phyloP scores from a whole-genome alignment of 2,797 vertebrate species.

The Meda fulgida region DNA sequence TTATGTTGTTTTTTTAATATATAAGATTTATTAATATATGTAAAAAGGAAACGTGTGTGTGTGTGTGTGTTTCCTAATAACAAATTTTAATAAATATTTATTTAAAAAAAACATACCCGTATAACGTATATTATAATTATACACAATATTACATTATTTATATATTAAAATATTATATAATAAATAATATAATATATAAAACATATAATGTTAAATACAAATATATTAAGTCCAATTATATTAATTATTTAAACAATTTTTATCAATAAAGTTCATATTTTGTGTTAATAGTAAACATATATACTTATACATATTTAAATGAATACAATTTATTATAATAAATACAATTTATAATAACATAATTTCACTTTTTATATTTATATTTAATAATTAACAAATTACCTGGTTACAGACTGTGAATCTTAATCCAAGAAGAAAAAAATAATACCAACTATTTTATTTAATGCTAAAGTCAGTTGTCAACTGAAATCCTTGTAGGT shows the following conservation, averaged over 20 bases:
- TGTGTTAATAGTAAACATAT: neutral
- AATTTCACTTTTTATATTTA: too few species aligned
- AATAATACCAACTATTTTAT: neutral
- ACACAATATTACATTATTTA: too few species aligned
- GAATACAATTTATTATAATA: too few species aligned
- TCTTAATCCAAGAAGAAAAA: neutral
- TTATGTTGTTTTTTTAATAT: neutral
- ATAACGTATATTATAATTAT: too few species aligned
- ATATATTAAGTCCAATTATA: neutral
- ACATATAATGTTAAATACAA: neutral
- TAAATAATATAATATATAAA: neutral
- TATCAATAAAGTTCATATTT: neutral
- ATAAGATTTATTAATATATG: too few species aligned
- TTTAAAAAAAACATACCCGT: too few species aligned
- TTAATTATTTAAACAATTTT: neutral
- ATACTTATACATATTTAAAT: neutral
- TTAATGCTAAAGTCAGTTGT: neutral
- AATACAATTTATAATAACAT: too few species aligned
- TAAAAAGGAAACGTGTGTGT: neutral
- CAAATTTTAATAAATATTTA: too few species aligned
- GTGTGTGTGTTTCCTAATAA: too few species aligned
- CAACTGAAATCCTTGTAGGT: constrained; percentile 21
- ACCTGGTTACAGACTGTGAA: neutral
- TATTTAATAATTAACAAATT: neutral
- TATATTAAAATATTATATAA: neutral